Base-by-base conservation (phyloP, 2,113 vertebrate genomes). In the Saguinus midas region DNA sequence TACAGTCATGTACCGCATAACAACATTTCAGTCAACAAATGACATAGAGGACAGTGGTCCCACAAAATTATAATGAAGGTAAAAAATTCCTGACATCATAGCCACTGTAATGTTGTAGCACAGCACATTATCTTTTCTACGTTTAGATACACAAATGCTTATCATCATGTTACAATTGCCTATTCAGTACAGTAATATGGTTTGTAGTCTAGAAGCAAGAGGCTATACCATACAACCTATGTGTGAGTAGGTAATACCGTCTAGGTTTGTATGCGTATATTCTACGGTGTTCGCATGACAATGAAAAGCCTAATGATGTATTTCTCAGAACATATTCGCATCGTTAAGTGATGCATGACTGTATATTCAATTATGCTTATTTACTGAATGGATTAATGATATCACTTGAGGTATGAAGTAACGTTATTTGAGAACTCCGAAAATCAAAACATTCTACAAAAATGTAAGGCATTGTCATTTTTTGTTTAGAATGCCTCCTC, bases 391-490 rank as follows among this genome's bases (percentile, higher is more conserved):
- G 37, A 87, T 40, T 82, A 83, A 95, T 61, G 4, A 25, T 43
- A 52, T 8, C 23, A 83, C 43, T 58, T 90, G 37, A 88, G 80
- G 25, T 35, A 73, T 50, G 52, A 96, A 76, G 37, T 37, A 75
- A 91, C 29, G 6, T 85, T 85, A 92, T 72, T 61, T 94, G 68
- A 89, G 50, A 94, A 96, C 16, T 83, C 50, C 40, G 40, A 90
- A 92, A 87, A 87, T 45, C 43, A 84, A 96, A 87, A 78, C 29
- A 10, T 79, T 64, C 70, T 57, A 14, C 32, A 72, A 6, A 64
- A 92, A 80, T 61, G 12, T 50, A 83, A 73, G 37, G 84, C 40
- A 82, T 0, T 35, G 45, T 35, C 83, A 82, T 87, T 61, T 80
- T 86, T 72, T 82, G 6, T 76, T 87, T 37, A 58, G 43, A 35